phyloP scores from a whole-genome alignment of 2,113 vertebrate genomes.

The Stomatorhinus ivindoensis region DNA sequence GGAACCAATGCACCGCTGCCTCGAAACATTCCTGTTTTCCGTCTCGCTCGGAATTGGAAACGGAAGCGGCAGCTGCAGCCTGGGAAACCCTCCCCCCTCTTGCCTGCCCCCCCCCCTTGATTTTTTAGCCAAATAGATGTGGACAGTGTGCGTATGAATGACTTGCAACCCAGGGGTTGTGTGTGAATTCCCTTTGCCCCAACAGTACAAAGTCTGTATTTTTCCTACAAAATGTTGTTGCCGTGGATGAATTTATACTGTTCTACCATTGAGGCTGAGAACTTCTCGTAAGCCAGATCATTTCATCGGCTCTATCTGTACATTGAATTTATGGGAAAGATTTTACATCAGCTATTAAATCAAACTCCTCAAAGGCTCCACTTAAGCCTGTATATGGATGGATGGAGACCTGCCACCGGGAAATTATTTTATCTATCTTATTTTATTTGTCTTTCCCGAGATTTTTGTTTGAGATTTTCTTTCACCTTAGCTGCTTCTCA shows the following conservation, averaged over 20 bases:
- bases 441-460: not conserved
- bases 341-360: not conserved
- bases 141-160: not conserved
- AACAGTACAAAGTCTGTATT: not conserved
- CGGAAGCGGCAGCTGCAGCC: not conserved
- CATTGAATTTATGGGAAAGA: not conserved
- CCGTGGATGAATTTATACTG: not conserved
- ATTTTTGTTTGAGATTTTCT: not conserved
- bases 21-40: conserved; percentile 13
- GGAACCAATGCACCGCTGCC: not conserved
- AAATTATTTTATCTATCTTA: no score
- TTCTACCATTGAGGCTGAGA: not conserved
- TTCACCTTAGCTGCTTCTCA: not conserved
- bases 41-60: conserved; percentile 7
- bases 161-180: not conserved
- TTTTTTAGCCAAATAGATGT: not conserved
- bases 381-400: not conserved
- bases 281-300: not conserved
- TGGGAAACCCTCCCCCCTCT: not conserved
- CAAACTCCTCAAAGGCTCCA: not conserved
- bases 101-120: not conserved
- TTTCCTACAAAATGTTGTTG: not conserved
- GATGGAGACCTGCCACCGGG: not conserved
- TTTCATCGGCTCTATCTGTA: not conserved
- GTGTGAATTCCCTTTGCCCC: not conserved